Evolutionary conservation across 2,797 vertebrate species (phyloP), one percentile per base, ranked within the genome.

Genomic region (Falco rusticolus): DNA sequence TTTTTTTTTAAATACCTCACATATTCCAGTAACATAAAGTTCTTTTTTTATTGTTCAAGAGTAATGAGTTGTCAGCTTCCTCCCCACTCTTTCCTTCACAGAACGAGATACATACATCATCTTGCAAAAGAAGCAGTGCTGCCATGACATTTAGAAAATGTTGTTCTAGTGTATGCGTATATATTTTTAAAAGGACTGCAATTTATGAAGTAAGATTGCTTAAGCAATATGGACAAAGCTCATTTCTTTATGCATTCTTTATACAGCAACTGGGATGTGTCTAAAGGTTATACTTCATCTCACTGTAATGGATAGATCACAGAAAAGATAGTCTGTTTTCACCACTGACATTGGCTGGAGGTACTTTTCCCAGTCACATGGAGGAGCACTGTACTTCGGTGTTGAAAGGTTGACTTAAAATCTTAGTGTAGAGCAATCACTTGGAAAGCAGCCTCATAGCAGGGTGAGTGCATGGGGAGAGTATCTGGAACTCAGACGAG

Each of bases 1-100:
- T 79, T 87, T 89, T 53, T 80, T 94, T 57, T 43, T 84, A 91
- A 93, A 89, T 84, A 41, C 16, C 15, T 87, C 54, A 79, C 33
- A 72, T 48, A 80, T 26, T 59, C 48, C 77, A 63, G 66, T 45
- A 94, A 64, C 2, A 3, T 20, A 75, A 33, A 63, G 59, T 72
- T 89, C 21, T 85, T 81, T 70, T 77, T 77, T 89, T 78, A 63
- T 88, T 92, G 64, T 91, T 82, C 51, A 79, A 91, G 59, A 64
- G 31, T 70, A 94, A 93, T 90, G 85, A 87, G 48, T 79, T 96
- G 90, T 87, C 95, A 89, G 75, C 45, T 90, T 87, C 70, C 47
- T 86, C 70, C 80, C 18, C 56, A 37, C 47, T 68, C 74, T 79
- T 94, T 74, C 48, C 56, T 77, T 85, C 71, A 61, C 43, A 87